Evolutionary conservation across 1,140 invertebrate genomes (phyloP), one percentile per base, ranked within the genome.

Genomic region (Drosophila pruinosa): DNA sequence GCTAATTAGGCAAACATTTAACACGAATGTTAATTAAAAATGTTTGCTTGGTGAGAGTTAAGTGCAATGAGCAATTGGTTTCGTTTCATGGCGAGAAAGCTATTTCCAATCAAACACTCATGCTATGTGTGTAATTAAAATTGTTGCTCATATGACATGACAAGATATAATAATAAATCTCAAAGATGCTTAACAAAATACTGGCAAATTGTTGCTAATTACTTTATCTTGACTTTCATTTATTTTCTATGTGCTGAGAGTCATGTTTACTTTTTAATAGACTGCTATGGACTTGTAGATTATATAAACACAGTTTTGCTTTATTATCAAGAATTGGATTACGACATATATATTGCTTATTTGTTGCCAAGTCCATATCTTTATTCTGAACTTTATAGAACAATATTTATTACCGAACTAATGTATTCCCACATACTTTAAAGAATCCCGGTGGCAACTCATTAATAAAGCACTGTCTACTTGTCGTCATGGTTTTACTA

Each of bases 1-100:
- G 79, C 75, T 58, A 83, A 82, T 81, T 81, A 83, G 58, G 57
- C 64, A 58, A 59, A 71, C 53, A 53, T 53, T 74, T 67, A 77
- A 73, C 62, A 73, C 52, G 39, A 67, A 81, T 68, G 41, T 48
- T 73, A 45, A 69, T 69, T 63, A 63, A 10, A 45, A 24, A 53
- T 10, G 8, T 28, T 21, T 14, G n/a, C 41, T 21, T 57, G 8
- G 47, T 14, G 36, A 45, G 22, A 53, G 47, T 19, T 28, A 12
- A n/a, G 17, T 8, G 26, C 3, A 24, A 15, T 31, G 15, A 14
- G 8, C 1, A 26, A 56, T 15, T 52, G 24, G 7, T 39, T 43
- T 21, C 6, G 21, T 39, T 43, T 39, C 62, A 71, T 15, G 68
- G 22, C 26, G 68, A 12, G 50, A 57, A 64, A 56, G 68, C 52